A percentile compares a stretch with the other conserved stretches of the same genome.
These are phyloP conservation scores for Hermodice carunculata DNA, from an alignment of 2,888 invertebrate genomes.

Conservation along the genomic window DNA sequence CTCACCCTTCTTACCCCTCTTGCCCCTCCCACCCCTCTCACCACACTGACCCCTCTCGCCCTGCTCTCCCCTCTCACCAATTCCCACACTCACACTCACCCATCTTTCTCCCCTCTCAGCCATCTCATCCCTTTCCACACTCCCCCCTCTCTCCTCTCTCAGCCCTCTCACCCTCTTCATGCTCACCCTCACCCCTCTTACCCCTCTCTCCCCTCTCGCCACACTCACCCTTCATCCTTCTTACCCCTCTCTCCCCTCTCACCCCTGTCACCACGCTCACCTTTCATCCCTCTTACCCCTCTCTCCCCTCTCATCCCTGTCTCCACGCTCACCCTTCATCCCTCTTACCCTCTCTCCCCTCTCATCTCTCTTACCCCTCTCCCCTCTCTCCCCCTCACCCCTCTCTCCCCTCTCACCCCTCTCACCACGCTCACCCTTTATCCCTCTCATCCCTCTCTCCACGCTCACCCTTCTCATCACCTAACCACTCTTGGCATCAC, in stretches of 20 bases:
- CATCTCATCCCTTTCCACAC: neutral
- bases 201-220: neutral
- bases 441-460: neutral
- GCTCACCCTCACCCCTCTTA: neutral
- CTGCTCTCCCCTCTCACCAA: neutral
- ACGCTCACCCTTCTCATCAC: neutral
- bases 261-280: neutral
- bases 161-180: neutral
- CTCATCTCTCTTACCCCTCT: too few relatives aligned
- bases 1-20: neutral
- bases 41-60: neutral
- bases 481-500: too few relatives aligned
- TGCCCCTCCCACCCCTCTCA: neutral
- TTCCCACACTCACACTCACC: neutral
- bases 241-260: neutral
- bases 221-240: neutral
- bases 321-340: neutral
- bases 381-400: neutral
- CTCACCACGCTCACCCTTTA: neutral
- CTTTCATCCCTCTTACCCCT: neutral
- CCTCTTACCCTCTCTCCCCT: neutral
- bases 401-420: neutral
- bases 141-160: neutral
- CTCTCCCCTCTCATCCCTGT: neutral
- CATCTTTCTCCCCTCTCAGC: neutral